Percentiles rank a stretch among this genome's conserved stretches.
These are phyloP conservation scores for Monarcha castaneiventris DNA, from an alignment of 2,113 vertebrate genomes.

Conservation along the genomic window DNA sequence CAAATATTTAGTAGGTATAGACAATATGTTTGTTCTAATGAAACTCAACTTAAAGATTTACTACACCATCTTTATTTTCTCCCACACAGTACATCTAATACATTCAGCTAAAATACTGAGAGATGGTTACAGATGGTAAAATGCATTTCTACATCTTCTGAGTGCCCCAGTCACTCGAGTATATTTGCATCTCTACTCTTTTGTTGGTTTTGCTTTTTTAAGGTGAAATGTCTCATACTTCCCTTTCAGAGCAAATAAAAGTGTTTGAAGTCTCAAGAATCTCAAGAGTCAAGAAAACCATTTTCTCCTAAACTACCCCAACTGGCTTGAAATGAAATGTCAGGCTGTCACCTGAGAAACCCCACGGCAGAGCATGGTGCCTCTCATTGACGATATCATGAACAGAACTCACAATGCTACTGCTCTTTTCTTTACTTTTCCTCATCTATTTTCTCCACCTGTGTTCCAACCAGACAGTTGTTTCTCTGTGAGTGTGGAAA, in stretches of 20 bases:
- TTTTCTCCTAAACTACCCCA: neutral
- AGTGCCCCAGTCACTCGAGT: neutral
- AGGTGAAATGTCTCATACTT: neutral
- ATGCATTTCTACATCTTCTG: neutral
- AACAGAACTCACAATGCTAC: neutral
- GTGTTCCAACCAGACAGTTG: neutral
- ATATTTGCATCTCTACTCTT: neutral
- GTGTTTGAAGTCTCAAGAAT: neutral
- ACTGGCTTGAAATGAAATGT: neutral
- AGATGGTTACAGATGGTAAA: neutral
- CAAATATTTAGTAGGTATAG: neutral
- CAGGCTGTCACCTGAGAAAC: neutral
- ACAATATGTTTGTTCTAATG: neutral
- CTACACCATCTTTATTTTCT: neutral
- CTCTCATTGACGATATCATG: accelerated
- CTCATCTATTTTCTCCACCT: neutral
- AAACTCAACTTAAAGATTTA: neutral
- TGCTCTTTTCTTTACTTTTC: neutral
- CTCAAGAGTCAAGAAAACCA: neutral
- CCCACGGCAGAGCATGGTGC: neutral
- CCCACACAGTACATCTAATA: neutral
- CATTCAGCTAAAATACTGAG: neutral
- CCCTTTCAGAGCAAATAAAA: neutral
- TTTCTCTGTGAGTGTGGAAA: neutral
- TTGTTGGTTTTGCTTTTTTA: neutral